A percentile compares a stretch with the other conserved stretches of the same genome.
These are phyloP conservation scores for Anolis carolinensis DNA, from an alignment of 2,113 vertebrate genomes.

Conservation along the genomic window DNA sequence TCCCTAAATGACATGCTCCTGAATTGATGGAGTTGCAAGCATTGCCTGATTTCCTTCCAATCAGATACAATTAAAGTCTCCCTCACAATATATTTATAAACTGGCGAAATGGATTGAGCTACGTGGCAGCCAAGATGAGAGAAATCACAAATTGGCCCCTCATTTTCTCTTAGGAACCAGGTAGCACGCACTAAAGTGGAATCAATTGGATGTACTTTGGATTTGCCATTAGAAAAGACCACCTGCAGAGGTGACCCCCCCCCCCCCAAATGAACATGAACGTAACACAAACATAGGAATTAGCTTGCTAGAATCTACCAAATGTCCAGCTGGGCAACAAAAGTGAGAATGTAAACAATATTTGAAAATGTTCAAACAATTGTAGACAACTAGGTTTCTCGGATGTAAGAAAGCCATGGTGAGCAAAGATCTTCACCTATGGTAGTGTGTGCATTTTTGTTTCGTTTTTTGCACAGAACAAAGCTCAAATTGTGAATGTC, in stretches of 20 bases:
- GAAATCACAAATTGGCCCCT: background rate
- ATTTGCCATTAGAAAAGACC: background rate
- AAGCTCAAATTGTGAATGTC: no score
- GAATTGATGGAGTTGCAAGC: conserved; percentile 64
- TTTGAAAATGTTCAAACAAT: background rate
- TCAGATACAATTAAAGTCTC: conserved; percentile 52
- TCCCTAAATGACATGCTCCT: conserved; percentile 44
- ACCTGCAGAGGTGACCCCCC: background rate
- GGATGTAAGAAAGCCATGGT: no score
- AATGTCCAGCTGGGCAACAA: background rate
- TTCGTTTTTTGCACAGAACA: no score
- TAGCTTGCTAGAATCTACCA: background rate
- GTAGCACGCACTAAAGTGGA: background rate
- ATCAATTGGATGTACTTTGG: background rate
- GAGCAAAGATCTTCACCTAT: no score
- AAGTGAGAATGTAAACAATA: background rate
- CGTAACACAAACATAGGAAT: background rate
- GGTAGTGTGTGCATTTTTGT: no score
- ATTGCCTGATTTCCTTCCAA: conserved; percentile 48
- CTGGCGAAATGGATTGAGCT: conserved; percentile 43
- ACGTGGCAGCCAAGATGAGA: conserved; percentile 40
- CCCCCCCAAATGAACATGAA: no score
- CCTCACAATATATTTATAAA: conserved; percentile 42
- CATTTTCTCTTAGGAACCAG: background rate
- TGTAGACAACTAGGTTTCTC: background rate